Base-by-base conservation (phyloP, 2,797 vertebrate species). In the Dromococcyx pavoninus region DNA sequence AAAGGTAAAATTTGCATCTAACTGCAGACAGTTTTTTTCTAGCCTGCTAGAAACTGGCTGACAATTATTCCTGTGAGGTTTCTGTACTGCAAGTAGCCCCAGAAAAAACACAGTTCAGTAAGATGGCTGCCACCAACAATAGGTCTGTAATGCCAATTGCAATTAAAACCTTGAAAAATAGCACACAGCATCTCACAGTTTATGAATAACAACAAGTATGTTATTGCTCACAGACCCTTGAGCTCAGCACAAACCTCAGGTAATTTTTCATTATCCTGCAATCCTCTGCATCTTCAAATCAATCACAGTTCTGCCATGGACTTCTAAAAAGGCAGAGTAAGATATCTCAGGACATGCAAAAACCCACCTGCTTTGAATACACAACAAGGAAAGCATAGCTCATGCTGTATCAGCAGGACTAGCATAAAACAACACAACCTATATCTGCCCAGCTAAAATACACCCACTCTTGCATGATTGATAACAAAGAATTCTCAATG, bases 161-260 rank as follows among this genome's bases (percentile, higher is more conserved):
- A 96, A 92, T 88, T 92, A 95, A 93, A 90, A 37, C 60, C 30
- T 79, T 85, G 51, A 79, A 78, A 84, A 90, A 69, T 17, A 90
- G 8, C 60, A 53, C n/a, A 21, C 74, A 71, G 32, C 51, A 25
- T 79, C 67, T 90, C 51, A 21, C 22, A 58, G 53, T 76, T 93
- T 86, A 72, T 84, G 66, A 88, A 95, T 88, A 85, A 78, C 0
- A 1, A 88, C 81, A 64, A 90, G 19, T 62, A 41, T 2, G 2
- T 73, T 86, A 54, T 48, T 75, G 56, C 64, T 82, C 17, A 60
- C 18, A 88, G 83, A 87, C 77, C 57, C 33, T 54, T 70, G 44
- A 93, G 74, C 67, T 90, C 74, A 76, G 84, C 85, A 84, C 48
- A 91, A 91, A 82, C 16, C 18, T 91, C 51, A 37, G 77, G 88